A percentile compares a stretch with the other conserved stretches of the same genome.
Conservation (phyloP, 1,140 invertebrate genomes). For the Tachypleus tridentatus region DNA sequence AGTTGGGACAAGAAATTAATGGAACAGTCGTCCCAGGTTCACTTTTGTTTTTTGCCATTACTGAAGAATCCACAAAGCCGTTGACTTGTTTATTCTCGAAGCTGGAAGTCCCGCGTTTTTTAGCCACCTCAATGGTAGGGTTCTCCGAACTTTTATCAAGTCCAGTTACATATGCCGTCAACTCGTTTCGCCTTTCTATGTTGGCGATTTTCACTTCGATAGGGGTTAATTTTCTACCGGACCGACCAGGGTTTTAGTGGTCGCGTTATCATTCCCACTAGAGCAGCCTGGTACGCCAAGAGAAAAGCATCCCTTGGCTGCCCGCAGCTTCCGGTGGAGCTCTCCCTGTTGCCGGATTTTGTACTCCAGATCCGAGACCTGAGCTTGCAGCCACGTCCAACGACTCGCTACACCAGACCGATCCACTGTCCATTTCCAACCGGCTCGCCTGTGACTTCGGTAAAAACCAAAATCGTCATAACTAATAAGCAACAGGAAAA, state of each 20-base stretch:
- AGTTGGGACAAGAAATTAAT: neutral
- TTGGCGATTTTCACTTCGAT: neutral
- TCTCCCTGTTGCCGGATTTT: conserved; percentile 56
- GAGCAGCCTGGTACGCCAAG: neutral
- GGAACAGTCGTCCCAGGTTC: neutral
- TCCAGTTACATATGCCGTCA: neutral
- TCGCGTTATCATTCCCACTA: neutral
- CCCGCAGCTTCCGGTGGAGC: neutral
- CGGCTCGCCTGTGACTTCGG: conserved; percentile 48
- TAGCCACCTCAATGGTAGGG: neutral
- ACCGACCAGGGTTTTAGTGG: neutral
- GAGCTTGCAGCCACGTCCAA: conserved; percentile 84
- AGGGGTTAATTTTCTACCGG: neutral
- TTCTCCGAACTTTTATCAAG: neutral
- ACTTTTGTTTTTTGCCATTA: neutral
- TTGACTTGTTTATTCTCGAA: neutral
- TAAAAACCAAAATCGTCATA: no score
- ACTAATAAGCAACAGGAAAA: neutral
- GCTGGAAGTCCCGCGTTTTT: neutral
- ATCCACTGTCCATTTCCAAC: conserved; percentile 70
- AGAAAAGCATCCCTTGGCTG: neutral
- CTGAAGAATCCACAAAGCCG: neutral
- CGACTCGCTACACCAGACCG: conserved; percentile 65
- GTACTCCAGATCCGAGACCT: conserved; percentile 83
- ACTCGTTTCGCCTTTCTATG: neutral